A percentile compares a stretch with the other conserved stretches of the same genome.
These are phyloP conservation scores for Trochalopteron elliotii DNA, from an alignment of 2,113 vertebrate genomes.

Conservation along the genomic window DNA sequence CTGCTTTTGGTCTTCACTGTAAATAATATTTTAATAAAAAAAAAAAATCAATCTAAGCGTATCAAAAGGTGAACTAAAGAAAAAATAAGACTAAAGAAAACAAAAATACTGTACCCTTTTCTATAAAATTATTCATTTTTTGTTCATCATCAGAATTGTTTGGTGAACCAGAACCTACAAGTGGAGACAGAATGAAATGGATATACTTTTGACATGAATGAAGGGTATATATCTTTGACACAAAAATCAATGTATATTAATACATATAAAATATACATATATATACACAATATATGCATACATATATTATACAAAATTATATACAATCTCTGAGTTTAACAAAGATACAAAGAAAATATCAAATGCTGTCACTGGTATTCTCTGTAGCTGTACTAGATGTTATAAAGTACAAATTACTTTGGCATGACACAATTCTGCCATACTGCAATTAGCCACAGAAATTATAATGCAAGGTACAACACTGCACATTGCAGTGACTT, in stretches of 20 bases:
- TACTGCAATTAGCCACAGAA: neutral
- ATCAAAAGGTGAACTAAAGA: slow-evolving; percentile 69
- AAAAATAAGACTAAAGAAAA: slow-evolving; percentile 67
- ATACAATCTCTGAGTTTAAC: neutral
- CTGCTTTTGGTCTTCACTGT: slow-evolving; percentile 97
- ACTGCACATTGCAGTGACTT: neutral
- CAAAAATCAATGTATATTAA: neutral
- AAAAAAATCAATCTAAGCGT: slow-evolving; percentile 76
- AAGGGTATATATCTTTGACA: slow-evolving; percentile 11
- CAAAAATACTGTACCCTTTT: slow-evolving; percentile 91
- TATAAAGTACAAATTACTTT: neutral
- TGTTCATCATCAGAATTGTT: slow-evolving; percentile 94
- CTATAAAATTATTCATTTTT: slow-evolving; percentile 93
- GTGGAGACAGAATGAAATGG: slow-evolving; percentile 73
- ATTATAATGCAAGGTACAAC: neutral
- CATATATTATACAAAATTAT: neutral
- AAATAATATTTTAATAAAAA: slow-evolving; percentile 82
- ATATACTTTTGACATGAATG: slow-evolving; percentile 37
- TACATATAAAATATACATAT: neutral
- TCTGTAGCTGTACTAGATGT: neutral
- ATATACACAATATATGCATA: neutral
- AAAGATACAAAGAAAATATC: neutral
- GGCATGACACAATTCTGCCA: neutral
- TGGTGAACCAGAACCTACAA: slow-evolving; percentile 89
- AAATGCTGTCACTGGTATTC: neutral